Evolutionary conservation across 2,113 vertebrate species (phyloP), one percentile per base, ranked within the genome.

Genomic region (Bufo gargarizans): DNA sequence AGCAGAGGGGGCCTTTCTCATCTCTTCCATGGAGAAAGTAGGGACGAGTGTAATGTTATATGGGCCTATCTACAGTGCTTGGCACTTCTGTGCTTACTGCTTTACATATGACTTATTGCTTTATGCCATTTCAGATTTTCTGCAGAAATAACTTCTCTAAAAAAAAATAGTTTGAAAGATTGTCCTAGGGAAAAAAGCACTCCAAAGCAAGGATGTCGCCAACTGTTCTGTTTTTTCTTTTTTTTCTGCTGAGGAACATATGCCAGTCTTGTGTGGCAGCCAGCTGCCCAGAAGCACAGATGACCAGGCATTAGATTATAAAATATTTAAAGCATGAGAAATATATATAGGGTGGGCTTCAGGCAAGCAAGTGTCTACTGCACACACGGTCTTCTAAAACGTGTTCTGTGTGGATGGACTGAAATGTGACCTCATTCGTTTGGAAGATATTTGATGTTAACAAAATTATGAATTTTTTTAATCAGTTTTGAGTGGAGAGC

Each of bases 261-360:
- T 83, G 81, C 81, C 81, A 83, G 45, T 65, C 81, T 83, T 67
- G 81, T 50, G 81, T 53, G 13, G 19, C 13, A 11, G 81, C 81
- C 81, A 83, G 81, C 81, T 69, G 81, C 81, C 47, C 61, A 67
- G 47, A 69, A 22, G 59, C 81, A 53, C 81, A 83, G 61, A 69
- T 83, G 61, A 83, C 61, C 81, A 83, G 47, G 80, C 80, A 49
- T 65, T 81, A 49, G 22, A 82, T 8, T 69, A 83, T 83, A 67
- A 83, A 83, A 83, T 67, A 83, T 50, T 65, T 50, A 67, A 82
- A 53, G 81, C 13, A 69, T 83, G 58, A 50, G 45, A 82, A 65
- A n/a, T 61, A 19, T 61, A 19, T 69, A 49, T 47, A 67, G 81
- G 61, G 47, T 50, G 81, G 45, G 81, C 63, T 83, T 50, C 8